A percentile compares a stretch with the other conserved stretches of the same genome.
phyloP scores from a whole-genome alignment of 2,888 invertebrate genomes.

The Lycophotia porphyrea region DNA sequence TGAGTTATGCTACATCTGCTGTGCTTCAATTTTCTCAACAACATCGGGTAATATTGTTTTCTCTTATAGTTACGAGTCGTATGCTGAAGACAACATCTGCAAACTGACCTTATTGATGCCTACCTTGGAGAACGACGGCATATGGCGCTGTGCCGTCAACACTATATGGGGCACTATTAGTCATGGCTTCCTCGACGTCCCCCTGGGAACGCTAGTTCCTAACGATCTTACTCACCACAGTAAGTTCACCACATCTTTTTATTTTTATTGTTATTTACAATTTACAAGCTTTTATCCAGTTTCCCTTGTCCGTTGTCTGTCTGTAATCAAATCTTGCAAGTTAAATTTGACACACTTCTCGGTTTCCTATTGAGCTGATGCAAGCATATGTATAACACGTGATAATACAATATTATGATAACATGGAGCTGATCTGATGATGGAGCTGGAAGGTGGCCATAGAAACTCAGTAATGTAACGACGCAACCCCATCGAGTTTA shows the following conservation, averaged over 20 bases:
- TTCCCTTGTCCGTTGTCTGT: no score
- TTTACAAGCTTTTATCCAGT: no score
- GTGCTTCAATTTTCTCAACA: background rate
- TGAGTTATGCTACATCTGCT: background rate
- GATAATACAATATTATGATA: no score
- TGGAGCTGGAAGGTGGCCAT: no score
- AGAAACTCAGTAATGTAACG: no score
- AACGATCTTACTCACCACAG: background rate
- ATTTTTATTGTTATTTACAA: no score
- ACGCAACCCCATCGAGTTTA: no score
- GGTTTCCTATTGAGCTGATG: no score
- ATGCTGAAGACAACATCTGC: constrained; percentile 72
- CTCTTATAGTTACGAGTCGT: constrained; percentile 69
- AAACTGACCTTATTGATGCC: constrained; percentile 77
- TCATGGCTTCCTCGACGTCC: constrained; percentile 76
- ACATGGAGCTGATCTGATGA: no score
- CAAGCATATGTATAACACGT: no score
- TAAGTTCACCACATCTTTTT: constrained; percentile 9
- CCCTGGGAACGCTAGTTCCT: background rate
- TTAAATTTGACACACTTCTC: no score
- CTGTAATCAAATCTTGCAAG: no score
- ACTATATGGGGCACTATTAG: constrained; percentile 73
- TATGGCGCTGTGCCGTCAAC: constrained; percentile 84
- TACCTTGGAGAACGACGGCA: constrained; percentile 68
- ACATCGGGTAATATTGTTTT: background rate